A percentile compares a stretch with the other conserved stretches of the same genome.
phyloP scores from a whole-genome alignment of 2,113 vertebrate species.

The Rhinoderma darwinii region DNA sequence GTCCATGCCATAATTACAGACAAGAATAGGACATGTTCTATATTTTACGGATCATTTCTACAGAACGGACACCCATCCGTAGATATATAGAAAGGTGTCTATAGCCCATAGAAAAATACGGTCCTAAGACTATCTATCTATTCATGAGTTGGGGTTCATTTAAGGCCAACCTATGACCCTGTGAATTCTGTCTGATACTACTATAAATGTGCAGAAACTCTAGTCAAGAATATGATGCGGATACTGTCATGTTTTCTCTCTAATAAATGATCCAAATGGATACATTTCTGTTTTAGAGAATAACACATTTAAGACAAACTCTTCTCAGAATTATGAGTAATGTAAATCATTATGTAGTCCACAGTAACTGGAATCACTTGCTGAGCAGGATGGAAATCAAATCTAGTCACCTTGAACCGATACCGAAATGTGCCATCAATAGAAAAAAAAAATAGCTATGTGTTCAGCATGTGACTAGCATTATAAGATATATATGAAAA shows the following conservation, averaged over 20 bases:
- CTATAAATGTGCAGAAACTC: no score
- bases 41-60: no score
- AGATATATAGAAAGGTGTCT: no score
- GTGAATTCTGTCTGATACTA: no score
- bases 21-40: no score
- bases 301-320: background rate
- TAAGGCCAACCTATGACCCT: no score
- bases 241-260: background rate
- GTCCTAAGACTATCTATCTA: no score
- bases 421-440: conserved; percentile 3
- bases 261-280: background rate
- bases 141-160: no score
- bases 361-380: background rate
- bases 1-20: no score
- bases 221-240: no score
- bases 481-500: background rate
- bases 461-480: background rate
- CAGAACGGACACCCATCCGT: no score
- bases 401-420: conserved; percentile 39
- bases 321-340: background rate
- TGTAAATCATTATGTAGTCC: background rate
- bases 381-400: conserved; percentile 12
- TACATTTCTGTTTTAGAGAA: background rate
- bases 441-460: background rate
- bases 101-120: no score